These are phyloP conservation scores for Glareola pratincola DNA, from an alignment of 2,113 vertebrate genomes.

Conservation along the genomic window DNA sequence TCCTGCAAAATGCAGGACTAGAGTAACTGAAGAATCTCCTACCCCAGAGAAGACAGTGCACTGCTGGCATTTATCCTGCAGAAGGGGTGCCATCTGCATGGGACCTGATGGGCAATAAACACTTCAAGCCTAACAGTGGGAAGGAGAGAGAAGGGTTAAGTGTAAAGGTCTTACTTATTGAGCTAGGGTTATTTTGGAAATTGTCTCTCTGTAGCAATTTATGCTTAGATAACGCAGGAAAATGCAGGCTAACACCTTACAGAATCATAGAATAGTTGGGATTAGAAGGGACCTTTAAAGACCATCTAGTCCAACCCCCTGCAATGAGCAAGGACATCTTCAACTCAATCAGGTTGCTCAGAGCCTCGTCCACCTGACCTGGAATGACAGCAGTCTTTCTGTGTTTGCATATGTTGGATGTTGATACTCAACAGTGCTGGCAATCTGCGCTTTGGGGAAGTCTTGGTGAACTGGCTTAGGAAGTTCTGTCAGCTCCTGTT, in stretches of 20 bases:
- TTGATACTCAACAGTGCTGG: neutral
- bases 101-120: neutral
- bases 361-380: neutral
- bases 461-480: neutral
- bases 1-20: neutral
- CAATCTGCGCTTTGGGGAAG: neutral
- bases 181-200: no score
- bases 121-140: neutral
- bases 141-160: neutral
- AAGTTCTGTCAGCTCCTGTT: neutral
- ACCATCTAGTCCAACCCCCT: neutral
- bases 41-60: neutral
- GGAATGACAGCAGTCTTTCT: neutral
- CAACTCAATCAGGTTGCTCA: neutral
- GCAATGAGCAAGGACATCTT: neutral
- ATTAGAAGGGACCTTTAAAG: neutral
- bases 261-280: neutral
- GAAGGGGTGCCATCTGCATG: neutral
- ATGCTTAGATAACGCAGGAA: neutral
- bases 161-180: neutral
- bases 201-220: neutral
- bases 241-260: neutral
- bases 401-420: neutral
- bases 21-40: neutral
- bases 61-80: neutral